phyloP scores from a whole-genome alignment of 2,888 invertebrate genomes.

The Heliconius ismenius region DNA sequence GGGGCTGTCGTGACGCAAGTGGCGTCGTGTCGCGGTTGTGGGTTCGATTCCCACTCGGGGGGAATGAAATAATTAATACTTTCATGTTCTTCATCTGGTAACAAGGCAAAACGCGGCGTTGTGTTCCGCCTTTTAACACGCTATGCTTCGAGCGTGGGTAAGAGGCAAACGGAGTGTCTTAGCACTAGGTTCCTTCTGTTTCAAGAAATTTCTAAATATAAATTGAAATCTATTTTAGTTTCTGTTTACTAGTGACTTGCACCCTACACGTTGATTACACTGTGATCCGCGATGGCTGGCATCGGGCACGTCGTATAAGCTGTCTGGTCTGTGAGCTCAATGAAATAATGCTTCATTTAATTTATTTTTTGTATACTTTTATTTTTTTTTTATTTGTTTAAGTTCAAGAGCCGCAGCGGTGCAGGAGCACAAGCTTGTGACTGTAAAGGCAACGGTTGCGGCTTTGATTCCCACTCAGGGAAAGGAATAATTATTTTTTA shows the following conservation, averaged over 20 bases:
- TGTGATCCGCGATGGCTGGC: neutral
- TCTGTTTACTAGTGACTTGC: neutral
- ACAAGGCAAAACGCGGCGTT: neutral
- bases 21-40: neutral
- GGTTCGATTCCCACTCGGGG: neutral
- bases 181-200: neutral
- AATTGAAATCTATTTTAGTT: neutral
- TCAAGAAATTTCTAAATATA: neutral
- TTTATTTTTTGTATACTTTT: conserved; percentile 1
- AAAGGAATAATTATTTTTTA: too few relatives aligned
- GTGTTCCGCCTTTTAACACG: neutral
- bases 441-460: too few relatives aligned
- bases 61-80: neutral
- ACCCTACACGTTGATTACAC: conserved; percentile 15
- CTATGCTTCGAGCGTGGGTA: too few relatives aligned
- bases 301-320: neutral
- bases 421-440: too few relatives aligned
- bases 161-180: neutral
- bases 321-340: neutral
- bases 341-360: neutral
- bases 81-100: neutral
- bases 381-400: neutral
- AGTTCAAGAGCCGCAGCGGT: neutral
- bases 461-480: too few relatives aligned
- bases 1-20: neutral